These are phyloP conservation scores for Lagopus leucura DNA, from an alignment of 2,113 vertebrate genomes.

Conservation along the genomic window DNA sequence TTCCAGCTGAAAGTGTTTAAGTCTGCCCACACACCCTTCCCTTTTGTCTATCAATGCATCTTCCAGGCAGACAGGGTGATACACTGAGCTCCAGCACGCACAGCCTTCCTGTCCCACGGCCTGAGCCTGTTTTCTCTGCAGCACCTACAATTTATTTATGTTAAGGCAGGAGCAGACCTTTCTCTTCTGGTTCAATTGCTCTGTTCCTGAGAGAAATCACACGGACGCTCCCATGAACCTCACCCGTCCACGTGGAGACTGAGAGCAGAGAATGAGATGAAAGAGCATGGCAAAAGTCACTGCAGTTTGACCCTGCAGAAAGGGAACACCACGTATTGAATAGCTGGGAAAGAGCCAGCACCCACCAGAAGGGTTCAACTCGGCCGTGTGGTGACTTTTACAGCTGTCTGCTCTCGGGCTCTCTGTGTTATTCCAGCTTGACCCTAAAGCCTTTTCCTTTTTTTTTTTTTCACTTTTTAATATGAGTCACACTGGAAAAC, in stretches of 20 bases:
- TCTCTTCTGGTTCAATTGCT: constrained; percentile 42
- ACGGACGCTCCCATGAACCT: constrained; percentile 8
- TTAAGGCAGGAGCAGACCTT: constrained; percentile 15
- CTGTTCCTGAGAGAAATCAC: constrained; percentile 31
- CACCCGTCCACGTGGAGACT: not conserved
- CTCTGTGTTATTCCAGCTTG: constrained; percentile 31
- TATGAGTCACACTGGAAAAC: not conserved
- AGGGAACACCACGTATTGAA: constrained; percentile 34
- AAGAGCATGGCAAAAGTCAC: constrained; percentile 19
- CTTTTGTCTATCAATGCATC: not conserved
- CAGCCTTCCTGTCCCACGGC: not conserved
- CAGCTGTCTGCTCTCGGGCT: not conserved
- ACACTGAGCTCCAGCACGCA: not conserved
- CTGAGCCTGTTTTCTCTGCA: not conserved
- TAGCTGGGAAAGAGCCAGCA: not conserved
- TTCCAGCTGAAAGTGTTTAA: not conserved
- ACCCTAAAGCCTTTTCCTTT: not conserved
- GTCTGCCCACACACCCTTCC: not conserved
- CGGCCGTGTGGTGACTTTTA: not conserved
- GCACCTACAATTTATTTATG: constrained; percentile 30
- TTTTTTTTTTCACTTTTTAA: not conserved
- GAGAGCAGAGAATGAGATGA: not conserved
- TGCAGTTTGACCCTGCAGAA: not conserved
- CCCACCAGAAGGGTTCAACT: not conserved
- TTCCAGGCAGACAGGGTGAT: not conserved